Conservation (phyloP, 2,888 invertebrate species). For the Leptinotarsa peninsularis region DNA sequence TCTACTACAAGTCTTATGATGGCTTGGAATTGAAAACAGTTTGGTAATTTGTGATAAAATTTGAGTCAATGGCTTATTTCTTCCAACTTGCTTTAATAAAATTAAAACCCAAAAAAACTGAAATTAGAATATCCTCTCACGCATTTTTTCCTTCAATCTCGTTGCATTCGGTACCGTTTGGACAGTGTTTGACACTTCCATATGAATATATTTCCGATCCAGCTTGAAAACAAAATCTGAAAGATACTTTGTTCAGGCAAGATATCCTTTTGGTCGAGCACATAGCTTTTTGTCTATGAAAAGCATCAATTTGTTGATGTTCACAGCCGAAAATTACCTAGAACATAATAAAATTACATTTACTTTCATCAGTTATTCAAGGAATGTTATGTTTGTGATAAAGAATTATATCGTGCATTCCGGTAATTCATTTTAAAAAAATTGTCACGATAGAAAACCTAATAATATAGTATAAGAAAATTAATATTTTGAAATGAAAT, state of each 20-base stretch:
- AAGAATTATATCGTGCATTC: no score
- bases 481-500: no score
- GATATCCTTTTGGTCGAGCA: constrained; percentile 36
- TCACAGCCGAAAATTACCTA: constrained; percentile 21
- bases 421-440: no score
- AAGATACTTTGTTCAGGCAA: constrained; percentile 39
- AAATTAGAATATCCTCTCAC: constrained; percentile 33
- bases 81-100: no score
- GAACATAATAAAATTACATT: constrained; percentile 21
- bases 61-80: no score
- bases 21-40: no score
- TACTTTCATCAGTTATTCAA: not conserved
- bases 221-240: constrained; percentile 38
- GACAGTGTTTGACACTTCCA: constrained; percentile 35
- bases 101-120: no score
- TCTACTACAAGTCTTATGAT: no score
- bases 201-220: constrained; percentile 17
- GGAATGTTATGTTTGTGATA: no score
- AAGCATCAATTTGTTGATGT: constrained; percentile 14
- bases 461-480: no score
- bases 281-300: constrained; percentile 3
- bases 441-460: no score
- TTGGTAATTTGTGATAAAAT: no score
- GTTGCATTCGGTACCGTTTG: constrained; percentile 40
- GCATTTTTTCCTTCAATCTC: constrained; percentile 29